Evolutionary conservation across 2,797 vertebrate genomes (phyloP).

Genomic region (Cichlasoma orientale): DNA sequence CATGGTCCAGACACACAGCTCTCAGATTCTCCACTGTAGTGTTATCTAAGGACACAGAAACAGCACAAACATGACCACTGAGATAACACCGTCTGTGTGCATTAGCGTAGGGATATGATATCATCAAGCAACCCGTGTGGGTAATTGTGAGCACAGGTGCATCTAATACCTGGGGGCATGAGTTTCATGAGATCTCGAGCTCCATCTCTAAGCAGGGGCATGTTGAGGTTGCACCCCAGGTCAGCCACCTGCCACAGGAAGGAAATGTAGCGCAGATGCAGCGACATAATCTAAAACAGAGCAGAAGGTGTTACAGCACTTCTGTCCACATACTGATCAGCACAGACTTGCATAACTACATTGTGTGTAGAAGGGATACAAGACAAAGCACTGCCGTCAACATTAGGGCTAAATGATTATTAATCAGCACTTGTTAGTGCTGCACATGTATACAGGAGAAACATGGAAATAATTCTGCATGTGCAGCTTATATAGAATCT

Average conservation of each 20-base stretch:
- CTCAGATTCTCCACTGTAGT: conserved; percentile 96
- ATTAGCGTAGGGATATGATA: not conserved
- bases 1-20: conserved; percentile 97
- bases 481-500: not conserved
- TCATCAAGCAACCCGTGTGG: not conserved
- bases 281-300: conserved; percentile 93
- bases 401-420: not conserved
- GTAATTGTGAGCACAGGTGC: not conserved
- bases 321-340: not conserved
- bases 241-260: conserved; percentile 99
- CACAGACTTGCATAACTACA: not conserved
- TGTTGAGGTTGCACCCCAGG: conserved; percentile 96
- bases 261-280: conserved; percentile 98
- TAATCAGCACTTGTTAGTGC: not conserved
- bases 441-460: not conserved
- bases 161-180: conserved; percentile 93
- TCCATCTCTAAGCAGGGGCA: conserved; percentile 96
- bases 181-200: conserved; percentile 98
- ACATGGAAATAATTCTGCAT: not conserved
- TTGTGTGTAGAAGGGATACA: not conserved
- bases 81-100: not conserved
- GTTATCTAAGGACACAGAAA: conserved; percentile 84
- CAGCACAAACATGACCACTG: not conserved
- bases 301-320: not conserved
- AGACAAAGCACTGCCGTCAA: not conserved